Evolutionary conservation across 1,140 invertebrate species (phyloP).

Genomic region (Tetramorium parvispinum): DNA sequence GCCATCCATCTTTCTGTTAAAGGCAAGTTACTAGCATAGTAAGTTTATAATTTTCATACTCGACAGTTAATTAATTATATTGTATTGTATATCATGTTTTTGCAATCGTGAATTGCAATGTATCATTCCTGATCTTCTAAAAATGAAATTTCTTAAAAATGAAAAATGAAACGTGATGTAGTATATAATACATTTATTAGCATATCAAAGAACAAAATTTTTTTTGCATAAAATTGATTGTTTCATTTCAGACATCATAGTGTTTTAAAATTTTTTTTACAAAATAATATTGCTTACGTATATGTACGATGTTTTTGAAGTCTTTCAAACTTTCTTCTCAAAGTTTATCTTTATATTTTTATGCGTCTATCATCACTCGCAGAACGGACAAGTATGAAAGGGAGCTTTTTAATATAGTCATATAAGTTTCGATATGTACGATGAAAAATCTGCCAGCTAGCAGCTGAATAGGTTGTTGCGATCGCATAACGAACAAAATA

Average conservation of each 20-base stretch:
- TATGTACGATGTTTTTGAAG: too few relatives aligned
- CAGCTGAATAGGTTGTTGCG: not conserved
- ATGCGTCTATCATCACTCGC: slow-evolving; percentile 43
- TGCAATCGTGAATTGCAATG: too few relatives aligned
- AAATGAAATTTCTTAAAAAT: not conserved
- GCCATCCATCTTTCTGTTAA: too few relatives aligned
- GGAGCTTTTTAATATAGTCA: slow-evolving; percentile 46
- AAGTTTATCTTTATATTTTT: not conserved
- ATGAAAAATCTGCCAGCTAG: not conserved
- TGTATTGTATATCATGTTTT: not conserved
- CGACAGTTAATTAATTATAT: not conserved
- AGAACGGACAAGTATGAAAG: slow-evolving; percentile 62
- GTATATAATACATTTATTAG: too few relatives aligned
- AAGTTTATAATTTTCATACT: not conserved
- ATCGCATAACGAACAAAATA: slow-evolving; percentile 34
- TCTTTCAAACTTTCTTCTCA: not conserved
- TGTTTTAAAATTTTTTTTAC: too few relatives aligned
- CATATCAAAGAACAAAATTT: too few relatives aligned
- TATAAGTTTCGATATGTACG: slow-evolving; percentile 46
- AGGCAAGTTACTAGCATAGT: not conserved
- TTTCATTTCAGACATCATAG: too few relatives aligned
- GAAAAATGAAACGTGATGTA: too few relatives aligned
- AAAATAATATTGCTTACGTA: too few relatives aligned
- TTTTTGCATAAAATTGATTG: too few relatives aligned
- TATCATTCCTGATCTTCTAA: too few relatives aligned